A percentile compares a stretch with the other conserved stretches of the same genome.
These are phyloP conservation scores for Cephus runcator DNA, from an alignment of 2,888 invertebrate genomes.

Conservation along the genomic window DNA sequence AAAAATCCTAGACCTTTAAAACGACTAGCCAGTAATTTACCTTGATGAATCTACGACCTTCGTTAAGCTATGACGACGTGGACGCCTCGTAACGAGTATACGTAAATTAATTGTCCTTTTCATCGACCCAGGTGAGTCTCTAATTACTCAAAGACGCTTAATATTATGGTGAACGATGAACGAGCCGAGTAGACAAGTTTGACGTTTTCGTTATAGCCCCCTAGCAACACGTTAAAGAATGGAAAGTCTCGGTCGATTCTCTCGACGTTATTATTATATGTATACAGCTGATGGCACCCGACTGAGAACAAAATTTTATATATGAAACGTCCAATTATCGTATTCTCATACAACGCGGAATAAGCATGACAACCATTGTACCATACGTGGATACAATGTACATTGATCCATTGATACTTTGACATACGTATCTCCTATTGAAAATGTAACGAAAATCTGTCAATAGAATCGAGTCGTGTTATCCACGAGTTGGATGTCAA, in stretches of 20 bases:
- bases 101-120: constrained; percentile 1
- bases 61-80: not conserved
- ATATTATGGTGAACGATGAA: not conserved
- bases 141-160: constrained; percentile 10
- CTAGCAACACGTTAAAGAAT: not conserved
- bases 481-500: not conserved
- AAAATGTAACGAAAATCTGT: not conserved
- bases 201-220: not conserved
- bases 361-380: not conserved
- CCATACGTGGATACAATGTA: not conserved
- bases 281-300: not conserved
- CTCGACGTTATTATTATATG: not conserved
- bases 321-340: not conserved
- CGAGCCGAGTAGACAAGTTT: not conserved
- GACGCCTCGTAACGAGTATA: not conserved
- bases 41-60: not conserved
- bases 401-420: not conserved
- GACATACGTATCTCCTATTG: not conserved
- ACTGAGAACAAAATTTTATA: not conserved
- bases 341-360: not conserved
- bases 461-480: too few species aligned
- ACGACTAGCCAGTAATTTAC: not conserved
- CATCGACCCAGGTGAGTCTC: not conserved
- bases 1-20: not conserved
- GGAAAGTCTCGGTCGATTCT: not conserved